phyloP scores from a whole-genome alignment of 2,113 vertebrate genomes.

The Oriolus oriolus region DNA sequence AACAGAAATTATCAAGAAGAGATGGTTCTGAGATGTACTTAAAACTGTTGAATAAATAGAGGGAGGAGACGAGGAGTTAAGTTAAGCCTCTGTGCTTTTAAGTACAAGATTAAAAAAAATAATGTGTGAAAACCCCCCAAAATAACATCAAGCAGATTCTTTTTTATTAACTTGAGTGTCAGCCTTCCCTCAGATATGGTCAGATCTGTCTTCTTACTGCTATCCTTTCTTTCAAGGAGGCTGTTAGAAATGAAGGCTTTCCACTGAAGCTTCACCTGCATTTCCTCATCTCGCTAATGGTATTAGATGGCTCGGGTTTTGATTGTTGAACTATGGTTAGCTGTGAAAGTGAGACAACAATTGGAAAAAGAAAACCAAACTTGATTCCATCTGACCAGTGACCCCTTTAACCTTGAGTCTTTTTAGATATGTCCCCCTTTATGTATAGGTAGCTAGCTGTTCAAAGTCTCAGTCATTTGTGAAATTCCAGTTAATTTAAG shows the following conservation, averaged over 20 bases:
- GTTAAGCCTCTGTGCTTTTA: background rate
- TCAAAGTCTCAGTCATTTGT: background rate
- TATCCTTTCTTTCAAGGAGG: background rate
- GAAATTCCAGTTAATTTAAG: background rate
- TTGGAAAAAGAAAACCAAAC: background rate
- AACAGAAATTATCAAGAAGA: background rate
- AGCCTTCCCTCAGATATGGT: background rate
- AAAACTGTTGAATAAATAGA: background rate
- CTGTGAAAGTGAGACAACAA: background rate
- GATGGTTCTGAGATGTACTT: background rate
- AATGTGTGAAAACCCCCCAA: rapidly evolving
- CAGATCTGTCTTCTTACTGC: background rate
- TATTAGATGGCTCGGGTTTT: background rate
- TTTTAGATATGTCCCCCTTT: background rate
- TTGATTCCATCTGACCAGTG: background rate
- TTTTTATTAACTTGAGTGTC: background rate
- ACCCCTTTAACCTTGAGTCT: background rate
- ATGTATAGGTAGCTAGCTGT: background rate
- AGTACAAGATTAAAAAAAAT: background rate
- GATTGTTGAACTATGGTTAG: background rate
- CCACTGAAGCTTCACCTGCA: background rate
- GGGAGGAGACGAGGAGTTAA: background rate
- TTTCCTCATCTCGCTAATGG: background rate
- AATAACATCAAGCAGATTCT: background rate
- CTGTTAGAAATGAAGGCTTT: background rate